Conservation (phyloP, 2,888 invertebrate species). For the Lithophane semibrunnea region DNA sequence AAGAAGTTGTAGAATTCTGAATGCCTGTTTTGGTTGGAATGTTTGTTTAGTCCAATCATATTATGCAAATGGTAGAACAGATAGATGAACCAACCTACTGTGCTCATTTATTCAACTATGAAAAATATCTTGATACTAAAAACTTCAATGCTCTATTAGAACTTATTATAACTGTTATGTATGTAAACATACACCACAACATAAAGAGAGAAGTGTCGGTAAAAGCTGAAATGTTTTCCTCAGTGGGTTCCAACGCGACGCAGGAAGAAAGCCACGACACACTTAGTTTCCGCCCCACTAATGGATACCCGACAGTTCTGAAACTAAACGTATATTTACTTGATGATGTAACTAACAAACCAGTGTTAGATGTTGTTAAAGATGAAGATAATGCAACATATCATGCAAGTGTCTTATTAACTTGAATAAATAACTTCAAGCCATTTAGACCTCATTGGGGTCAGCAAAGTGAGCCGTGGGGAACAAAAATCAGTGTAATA, state of each 20-base stretch:
- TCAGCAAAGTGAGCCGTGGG: constrained; percentile 75
- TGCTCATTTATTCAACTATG: neutral
- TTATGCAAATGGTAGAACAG: constrained; percentile 8
- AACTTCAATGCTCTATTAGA: neutral
- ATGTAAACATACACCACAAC: constrained; percentile 4
- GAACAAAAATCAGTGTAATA: constrained; percentile 63
- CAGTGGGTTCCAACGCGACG: neutral
- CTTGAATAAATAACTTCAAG: constrained; percentile 51
- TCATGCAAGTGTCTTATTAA: constrained; percentile 72
- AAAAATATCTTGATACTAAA: constrained; percentile 5
- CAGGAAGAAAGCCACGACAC: constrained; percentile 51
- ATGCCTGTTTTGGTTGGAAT: constrained; percentile 26
- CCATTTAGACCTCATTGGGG: constrained; percentile 79
- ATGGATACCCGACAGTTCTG: constrained; percentile 49
- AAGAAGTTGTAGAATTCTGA: constrained; percentile 20
- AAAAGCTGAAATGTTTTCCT: constrained; percentile 41
- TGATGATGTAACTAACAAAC: constrained; percentile 47
- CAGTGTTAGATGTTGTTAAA: constrained; percentile 42
- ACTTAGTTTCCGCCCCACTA: constrained; percentile 44
- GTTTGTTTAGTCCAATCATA: constrained; percentile 18
- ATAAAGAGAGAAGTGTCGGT: constrained; percentile 15
- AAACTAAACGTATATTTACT: constrained; percentile 10
- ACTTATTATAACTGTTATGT: neutral
- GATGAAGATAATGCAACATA: constrained; percentile 55
- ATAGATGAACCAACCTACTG: constrained; percentile 8